Evolutionary conservation across 1,140 invertebrate genomes (phyloP).

Genomic region (Drosophila carrolli): DNA sequence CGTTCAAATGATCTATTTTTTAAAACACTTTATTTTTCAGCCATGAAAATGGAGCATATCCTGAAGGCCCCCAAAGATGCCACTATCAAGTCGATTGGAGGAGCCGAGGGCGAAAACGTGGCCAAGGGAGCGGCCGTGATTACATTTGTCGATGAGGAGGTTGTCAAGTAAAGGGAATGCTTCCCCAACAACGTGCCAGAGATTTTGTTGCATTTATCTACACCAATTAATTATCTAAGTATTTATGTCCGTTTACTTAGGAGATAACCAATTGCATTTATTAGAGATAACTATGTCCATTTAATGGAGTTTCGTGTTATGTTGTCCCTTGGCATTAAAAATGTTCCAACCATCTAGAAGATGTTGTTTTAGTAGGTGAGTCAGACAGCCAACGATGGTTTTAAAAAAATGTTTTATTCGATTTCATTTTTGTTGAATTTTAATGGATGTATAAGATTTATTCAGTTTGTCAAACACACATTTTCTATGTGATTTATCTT

Average conservation of each 20-base stretch:
- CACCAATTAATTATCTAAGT: slow-evolving; percentile 27
- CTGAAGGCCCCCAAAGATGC: slow-evolving; percentile 92
- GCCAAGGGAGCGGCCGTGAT: slow-evolving; percentile 89
- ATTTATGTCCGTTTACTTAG: slow-evolving; percentile 8
- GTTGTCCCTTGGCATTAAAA: slow-evolving; percentile 47
- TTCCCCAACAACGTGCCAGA: slow-evolving; percentile 36
- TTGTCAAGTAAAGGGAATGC: slow-evolving; percentile 20
- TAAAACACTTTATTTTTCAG: slow-evolving; percentile 79
- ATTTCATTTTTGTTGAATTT: slow-evolving; percentile 46
- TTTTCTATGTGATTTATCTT: slow-evolving; percentile 43
- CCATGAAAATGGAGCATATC: slow-evolving; percentile 99
- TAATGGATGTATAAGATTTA: slow-evolving; percentile 59
- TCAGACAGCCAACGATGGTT: slow-evolving; percentile 13
- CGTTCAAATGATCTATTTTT: not conserved
- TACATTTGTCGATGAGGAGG: slow-evolving; percentile 85
- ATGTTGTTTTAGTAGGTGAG: not conserved
- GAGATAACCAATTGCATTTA: slow-evolving; percentile 63
- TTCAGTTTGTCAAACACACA: slow-evolving; percentile 44
- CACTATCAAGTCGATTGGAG: slow-evolving; percentile 90
- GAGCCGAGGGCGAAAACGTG: slow-evolving; percentile 92
- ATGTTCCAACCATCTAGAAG: slow-evolving; percentile 9
- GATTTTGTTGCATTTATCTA: slow-evolving; percentile 66
- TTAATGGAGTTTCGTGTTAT: slow-evolving; percentile 51
- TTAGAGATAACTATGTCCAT: slow-evolving; percentile 67
- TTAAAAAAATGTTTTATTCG: slow-evolving; percentile 53